phyloP scores from a whole-genome alignment of 1,140 invertebrate species.

The Charaxes varanes region DNA sequence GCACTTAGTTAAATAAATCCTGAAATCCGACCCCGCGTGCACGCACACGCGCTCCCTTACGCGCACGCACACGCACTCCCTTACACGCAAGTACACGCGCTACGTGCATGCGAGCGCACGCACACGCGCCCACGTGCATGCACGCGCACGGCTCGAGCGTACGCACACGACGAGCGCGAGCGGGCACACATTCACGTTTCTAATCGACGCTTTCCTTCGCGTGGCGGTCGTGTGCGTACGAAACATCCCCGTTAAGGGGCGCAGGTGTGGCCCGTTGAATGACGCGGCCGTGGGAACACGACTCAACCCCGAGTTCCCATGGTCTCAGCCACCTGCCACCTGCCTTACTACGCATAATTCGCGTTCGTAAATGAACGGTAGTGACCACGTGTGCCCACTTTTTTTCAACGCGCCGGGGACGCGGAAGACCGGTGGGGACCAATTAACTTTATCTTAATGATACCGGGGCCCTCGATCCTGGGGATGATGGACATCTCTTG shows the following conservation, averaged over 20 bases:
- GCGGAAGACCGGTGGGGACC: slow-evolving; percentile 63
- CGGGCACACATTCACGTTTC: slow-evolving; percentile 37
- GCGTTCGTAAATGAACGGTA: slow-evolving; percentile 72
- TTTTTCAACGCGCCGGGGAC: slow-evolving; percentile 53
- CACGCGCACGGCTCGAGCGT: slow-evolving; percentile 18
- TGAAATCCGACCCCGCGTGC: slow-evolving; percentile 21
- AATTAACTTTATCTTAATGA: slow-evolving; percentile 70
- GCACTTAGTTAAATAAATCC: slow-evolving; percentile 34
- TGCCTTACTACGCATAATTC: slow-evolving; percentile 72
- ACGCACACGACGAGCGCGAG: slow-evolving; percentile 23
- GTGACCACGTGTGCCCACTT: slow-evolving; percentile 67
- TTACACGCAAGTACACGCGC: too few species aligned
- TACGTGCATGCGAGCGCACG: slow-evolving; percentile 10
- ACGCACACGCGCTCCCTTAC: slow-evolving; percentile 11
- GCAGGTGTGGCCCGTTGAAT: slow-evolving; percentile 65
- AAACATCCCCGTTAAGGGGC: slow-evolving; percentile 59
- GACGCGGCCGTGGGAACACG: slow-evolving; percentile 64
- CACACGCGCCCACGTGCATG: slow-evolving; percentile 7
- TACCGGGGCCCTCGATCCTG: slow-evolving; percentile 29
- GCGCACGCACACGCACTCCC: slow-evolving; percentile 18
- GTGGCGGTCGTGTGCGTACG: slow-evolving; percentile 60
- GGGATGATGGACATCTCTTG: slow-evolving; percentile 41
- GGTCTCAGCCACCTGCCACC: slow-evolving; percentile 57
- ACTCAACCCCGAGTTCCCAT: slow-evolving; percentile 64
- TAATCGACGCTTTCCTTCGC: slow-evolving; percentile 62